Evolutionary conservation across 2,797 vertebrate species (phyloP), one percentile per base, ranked within the genome.

Genomic region (Epinephelus coioides): DNA sequence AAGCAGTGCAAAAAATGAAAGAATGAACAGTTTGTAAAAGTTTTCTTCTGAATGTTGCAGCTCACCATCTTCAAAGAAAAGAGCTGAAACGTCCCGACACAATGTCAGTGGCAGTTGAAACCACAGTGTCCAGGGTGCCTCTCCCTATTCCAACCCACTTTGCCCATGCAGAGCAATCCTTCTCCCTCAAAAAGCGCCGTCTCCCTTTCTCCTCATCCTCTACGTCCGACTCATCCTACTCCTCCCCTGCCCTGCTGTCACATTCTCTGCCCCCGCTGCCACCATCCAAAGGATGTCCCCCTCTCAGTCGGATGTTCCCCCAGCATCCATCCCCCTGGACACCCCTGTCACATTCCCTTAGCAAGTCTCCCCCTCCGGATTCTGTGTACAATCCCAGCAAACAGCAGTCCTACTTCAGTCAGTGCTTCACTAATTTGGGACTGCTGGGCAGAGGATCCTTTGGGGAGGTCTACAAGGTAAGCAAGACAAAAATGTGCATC

Each of bases 391-490:
- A 98, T 88, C 95, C 95, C 1, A 88, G 76, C 85, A 95, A 93
- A 79, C 95, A 90, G 0, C 94, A 96, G 79, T 93, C 96, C 55
- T 97, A 96, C 90, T 98, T 97, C 81, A 95, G 75, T 76, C 97
- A 98, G 89, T 97, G 94, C 76, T 98, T 98, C 91, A 94, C 93
- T 76, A 96, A 94, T 81, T 92, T 98, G 27, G 96, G 96, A 54
- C 92, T 95, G 47, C 90, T 98, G 69, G 97, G 97, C 14, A 93
- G 94, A 1, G 97, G 97, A 57, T 98, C 97, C 2, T 98, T 97
- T 0, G 97, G 97, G n/a, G 97, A 98, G 73, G 97, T 98, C 19
- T 97, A 96, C 87, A 97, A 98, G 96, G 97, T 98, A 72, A 94
- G 89, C 10, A 63, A 15, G 6, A 67, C 7, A 57, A 27, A 21